These are phyloP conservation scores for rat (Rattus norvegicus) DNA, from an alignment of 2,113 vertebrate species.

Conservation along the genomic window DNA sequence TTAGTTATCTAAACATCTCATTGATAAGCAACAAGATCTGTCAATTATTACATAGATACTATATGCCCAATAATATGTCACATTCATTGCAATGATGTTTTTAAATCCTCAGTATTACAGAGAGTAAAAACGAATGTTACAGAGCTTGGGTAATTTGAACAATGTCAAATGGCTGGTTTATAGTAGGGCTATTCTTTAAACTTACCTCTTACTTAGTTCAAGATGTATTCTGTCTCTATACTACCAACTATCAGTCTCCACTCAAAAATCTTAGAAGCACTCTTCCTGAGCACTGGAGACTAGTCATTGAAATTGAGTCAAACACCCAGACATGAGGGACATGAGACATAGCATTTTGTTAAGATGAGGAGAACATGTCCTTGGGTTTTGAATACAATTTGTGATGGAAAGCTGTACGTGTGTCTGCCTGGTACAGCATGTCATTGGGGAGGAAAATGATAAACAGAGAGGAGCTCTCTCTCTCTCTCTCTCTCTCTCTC, in stretches of 20 bases:
- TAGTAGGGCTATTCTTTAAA: background rate
- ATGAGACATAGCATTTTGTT: background rate
- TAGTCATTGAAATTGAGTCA: background rate
- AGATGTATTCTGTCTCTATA: background rate
- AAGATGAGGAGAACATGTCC: background rate
- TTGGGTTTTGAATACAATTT: fast-evolving
- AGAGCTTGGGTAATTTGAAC: background rate
- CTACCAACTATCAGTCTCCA: background rate
- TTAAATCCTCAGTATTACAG: background rate
- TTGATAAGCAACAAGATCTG: background rate
- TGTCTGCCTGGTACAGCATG: background rate
- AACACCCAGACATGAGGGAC: too few species aligned
- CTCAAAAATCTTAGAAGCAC: background rate
- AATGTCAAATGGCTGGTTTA: background rate
- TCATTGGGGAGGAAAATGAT: too few species aligned
- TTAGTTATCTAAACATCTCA: background rate
- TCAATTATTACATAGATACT: background rate
- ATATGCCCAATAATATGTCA: background rate
- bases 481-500: too few species aligned
- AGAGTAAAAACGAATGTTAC: background rate
- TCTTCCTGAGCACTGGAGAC: background rate
- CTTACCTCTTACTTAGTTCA: background rate
- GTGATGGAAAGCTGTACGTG: background rate
- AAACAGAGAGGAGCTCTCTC: background rate
- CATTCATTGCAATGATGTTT: background rate